Conservation (phyloP, 2,888 invertebrate species). For the Acanthosepion esculentum region DNA sequence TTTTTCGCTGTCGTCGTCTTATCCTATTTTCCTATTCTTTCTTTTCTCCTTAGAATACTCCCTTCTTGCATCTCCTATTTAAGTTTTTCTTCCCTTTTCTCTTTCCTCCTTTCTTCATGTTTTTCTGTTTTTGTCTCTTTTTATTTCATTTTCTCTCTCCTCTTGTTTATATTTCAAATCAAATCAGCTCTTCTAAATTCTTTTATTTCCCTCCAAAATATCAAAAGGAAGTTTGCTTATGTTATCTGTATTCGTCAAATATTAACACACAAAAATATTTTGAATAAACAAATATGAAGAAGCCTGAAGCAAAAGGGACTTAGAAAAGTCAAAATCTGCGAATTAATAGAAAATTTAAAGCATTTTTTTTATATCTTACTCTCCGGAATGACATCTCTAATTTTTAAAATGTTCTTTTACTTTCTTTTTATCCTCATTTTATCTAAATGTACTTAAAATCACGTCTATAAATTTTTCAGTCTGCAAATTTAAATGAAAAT, state of each 20-base stretch:
- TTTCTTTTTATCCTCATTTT: neutral
- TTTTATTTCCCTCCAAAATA: too few species aligned
- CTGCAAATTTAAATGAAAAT: neutral
- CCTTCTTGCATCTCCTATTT: too few species aligned
- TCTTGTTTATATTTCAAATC: too few species aligned
- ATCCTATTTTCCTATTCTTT: neutral
- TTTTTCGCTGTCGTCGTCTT: neutral
- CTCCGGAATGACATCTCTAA: neutral
- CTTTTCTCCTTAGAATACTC: too few species aligned
- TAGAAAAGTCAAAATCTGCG: neutral
- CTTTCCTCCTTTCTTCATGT: neutral
- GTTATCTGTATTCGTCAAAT: neutral
- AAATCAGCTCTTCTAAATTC: too few species aligned
- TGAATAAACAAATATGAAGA: neutral
- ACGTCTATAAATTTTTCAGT: neutral
- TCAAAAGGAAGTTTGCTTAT: too few species aligned
- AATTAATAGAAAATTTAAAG: neutral
- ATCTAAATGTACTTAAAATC: neutral
- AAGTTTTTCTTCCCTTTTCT: too few species aligned
- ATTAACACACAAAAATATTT: neutral
- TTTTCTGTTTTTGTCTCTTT: too few species aligned
- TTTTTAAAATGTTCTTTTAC: neutral
- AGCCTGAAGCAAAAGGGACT: conserved; percentile 1
- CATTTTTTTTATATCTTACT: neutral
- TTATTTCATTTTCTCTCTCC: too few species aligned